These are phyloP conservation scores for Nemopilema nomurai DNA, from an alignment of 30 jellyfish, hydroid and myxozoan species.

Conservation along the genomic window DNA sequence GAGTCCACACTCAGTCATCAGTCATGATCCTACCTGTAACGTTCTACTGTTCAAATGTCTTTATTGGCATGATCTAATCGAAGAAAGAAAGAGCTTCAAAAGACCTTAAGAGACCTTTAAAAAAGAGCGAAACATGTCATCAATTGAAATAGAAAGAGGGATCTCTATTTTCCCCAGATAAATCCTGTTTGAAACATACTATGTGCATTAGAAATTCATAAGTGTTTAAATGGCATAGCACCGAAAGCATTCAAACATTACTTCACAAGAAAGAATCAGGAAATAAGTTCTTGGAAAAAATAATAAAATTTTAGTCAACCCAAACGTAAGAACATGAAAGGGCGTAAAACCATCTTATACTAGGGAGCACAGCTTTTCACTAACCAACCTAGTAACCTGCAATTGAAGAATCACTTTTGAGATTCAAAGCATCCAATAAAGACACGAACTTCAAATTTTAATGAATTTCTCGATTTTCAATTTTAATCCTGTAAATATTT, in stretches of 20 bases:
- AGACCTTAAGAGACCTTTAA: constrained; percentile 12
- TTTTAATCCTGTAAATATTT: neutral
- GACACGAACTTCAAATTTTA: constrained; percentile 2
- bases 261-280: constrained; percentile 9
- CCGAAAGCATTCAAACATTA: constrained; percentile 39
- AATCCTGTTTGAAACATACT: constrained; percentile 8
- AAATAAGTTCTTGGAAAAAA: constrained; percentile 1
- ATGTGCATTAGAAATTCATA: constrained; percentile 6
- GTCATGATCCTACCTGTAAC: constrained; percentile 47
- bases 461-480: neutral
- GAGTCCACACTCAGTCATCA: constrained; percentile 48
- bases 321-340: constrained; percentile 16
- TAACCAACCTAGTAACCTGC: neutral
- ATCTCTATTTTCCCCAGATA: neutral
- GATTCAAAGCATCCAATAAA: constrained; percentile 15
- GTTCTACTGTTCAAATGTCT: constrained; percentile 36
- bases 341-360: constrained; percentile 1
- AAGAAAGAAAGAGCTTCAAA: constrained; percentile 32
- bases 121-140: neutral
- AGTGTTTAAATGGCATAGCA: constrained; percentile 15
- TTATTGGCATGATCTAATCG: constrained; percentile 39
- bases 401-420: constrained; percentile 17
- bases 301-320: neutral
- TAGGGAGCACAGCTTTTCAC: neutral
- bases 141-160: constrained; percentile 2